A percentile compares a stretch with the other conserved stretches of the same genome.
Evolutionary conservation across 2,888 invertebrate genomes (phyloP).

Genomic region (Ceraclea dissimilis): DNA sequence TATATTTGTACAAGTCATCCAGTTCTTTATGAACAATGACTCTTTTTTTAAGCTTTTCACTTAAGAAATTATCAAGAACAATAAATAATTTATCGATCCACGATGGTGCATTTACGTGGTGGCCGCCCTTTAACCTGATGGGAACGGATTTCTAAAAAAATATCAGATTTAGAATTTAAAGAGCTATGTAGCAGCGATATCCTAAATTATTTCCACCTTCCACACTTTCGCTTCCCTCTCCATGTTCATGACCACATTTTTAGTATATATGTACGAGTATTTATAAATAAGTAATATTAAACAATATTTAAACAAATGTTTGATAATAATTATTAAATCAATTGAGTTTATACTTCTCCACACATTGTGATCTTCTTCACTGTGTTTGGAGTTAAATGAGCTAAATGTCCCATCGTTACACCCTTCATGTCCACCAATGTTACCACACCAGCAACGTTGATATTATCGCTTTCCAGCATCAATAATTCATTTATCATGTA

Average conservation of each 20-base stretch:
- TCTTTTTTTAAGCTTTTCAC: slow-evolving; percentile 43
- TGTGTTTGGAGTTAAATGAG: background rate
- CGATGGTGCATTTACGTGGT: slow-evolving; percentile 49
- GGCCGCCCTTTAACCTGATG: slow-evolving; percentile 49
- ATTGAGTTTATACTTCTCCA: background rate
- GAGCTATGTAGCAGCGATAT: no score
- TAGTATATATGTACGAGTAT: no score
- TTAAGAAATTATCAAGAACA: slow-evolving; percentile 46
- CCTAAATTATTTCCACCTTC: no score
- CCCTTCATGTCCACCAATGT: background rate
- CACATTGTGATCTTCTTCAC: background rate
- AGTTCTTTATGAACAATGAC: slow-evolving; percentile 31
- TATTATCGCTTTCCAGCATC: background rate
- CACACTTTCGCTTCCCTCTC: no score
- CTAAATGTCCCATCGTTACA: background rate
- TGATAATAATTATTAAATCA: background rate
- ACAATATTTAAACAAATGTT: no score
- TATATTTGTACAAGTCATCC: slow-evolving; percentile 49
- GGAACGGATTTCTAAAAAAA: slow-evolving; percentile 54
- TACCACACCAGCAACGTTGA: background rate
- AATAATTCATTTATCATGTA: background rate
- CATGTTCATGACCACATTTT: no score
- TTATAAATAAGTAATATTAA: no score
- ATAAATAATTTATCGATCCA: slow-evolving; percentile 50
- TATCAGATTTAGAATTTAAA: no score